Base-by-base conservation (phyloP, 2,888 invertebrate species). In the Oligia strigilis region DNA sequence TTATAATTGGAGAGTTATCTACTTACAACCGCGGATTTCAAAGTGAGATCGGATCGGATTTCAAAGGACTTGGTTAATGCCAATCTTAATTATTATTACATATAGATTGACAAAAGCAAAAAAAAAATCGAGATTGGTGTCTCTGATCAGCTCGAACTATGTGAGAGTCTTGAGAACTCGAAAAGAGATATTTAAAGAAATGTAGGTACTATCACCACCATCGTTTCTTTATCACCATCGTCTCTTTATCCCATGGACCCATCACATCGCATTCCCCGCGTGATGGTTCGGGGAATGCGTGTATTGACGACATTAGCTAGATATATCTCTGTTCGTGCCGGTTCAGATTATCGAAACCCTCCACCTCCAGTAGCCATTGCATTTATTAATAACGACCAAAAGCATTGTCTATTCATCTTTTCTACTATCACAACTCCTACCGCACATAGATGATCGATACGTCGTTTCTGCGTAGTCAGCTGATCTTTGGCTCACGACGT, bases 401-500 rank as follows among this genome's bases (percentile, higher is more conserved):
- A 70, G n/a, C 81, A 55, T 73, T 78, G 58, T 78, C 60, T 73
- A 36, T 71, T 82, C 64, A 82, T 74, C 70, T 82, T 52, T 46
- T 29, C 8, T 60, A 29, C 46, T 69, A 79, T 78, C 80, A 60
- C 60, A 43, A 78, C 80, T 67, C 72, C 81, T 73, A 64, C 67
- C 49, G 52, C 49, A 43, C 72, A 72, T 3, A 82, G 85, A 85
- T 85, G 70, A 83, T 85, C 85, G 73, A 81, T 75, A 81, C 78
- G 72, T 72, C 88, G 67, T 19, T 77, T 88, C 89, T 90, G 75
- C 62, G 73, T 79, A 77, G 58, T 29, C 49, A 19, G 69, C 72
- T 89, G 85, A 81, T 91, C 89, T 90, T 79, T 87, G 88, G 81
- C 80, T 89, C 90, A 92, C 91, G 92, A 92, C 90, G 92, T 94